phyloP scores from a whole-genome alignment of 37 sponge, comb jelly and placozoan genomes.

The Trichoplax adhaerens region DNA sequence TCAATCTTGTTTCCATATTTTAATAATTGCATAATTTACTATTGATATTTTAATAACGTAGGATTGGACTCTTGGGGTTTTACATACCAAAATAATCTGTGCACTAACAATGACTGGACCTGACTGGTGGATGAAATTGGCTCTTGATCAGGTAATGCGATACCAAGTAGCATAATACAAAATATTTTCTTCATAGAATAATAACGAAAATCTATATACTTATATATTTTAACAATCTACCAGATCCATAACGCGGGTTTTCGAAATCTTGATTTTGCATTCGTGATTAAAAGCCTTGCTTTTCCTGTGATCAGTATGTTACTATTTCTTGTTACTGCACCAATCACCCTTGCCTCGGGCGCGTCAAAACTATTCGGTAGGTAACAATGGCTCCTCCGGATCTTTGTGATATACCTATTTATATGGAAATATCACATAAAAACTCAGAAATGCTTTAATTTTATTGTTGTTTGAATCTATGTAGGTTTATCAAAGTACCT shows the following conservation, averaged over 20 bases:
- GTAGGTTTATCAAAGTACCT: conserved; percentile 23
- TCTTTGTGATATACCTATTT: conserved; percentile 33
- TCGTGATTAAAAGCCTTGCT: conserved; percentile 47
- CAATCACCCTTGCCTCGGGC: conserved; percentile 10
- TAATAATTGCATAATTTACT: not conserved
- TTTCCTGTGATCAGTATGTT: conserved; percentile 46
- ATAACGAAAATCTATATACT: not conserved
- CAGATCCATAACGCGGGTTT: conserved; percentile 69
- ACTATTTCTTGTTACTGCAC: conserved; percentile 9
- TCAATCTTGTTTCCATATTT: not conserved
- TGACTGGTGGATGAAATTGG: conserved; percentile 50
- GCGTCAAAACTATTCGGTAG: conserved; percentile 3
- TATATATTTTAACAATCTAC: not conserved
- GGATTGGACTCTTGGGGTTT: conserved; percentile 92
- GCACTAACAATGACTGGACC: conserved; percentile 75
- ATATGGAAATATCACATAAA: conserved; percentile 2
- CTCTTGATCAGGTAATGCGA: conserved; percentile 45
- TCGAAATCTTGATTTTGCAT: conserved; percentile 49
- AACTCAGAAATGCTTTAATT: too few relatives aligned
- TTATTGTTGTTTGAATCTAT: not conserved
- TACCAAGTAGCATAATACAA: not conserved
- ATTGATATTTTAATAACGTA: conserved; percentile 16
- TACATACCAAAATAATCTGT: conserved; percentile 81
- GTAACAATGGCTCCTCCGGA: not conserved
- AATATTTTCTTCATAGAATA: not conserved